These are phyloP conservation scores for Xanthorhoe designata DNA, from an alignment of 2,888 invertebrate species.

Conservation along the genomic window DNA sequence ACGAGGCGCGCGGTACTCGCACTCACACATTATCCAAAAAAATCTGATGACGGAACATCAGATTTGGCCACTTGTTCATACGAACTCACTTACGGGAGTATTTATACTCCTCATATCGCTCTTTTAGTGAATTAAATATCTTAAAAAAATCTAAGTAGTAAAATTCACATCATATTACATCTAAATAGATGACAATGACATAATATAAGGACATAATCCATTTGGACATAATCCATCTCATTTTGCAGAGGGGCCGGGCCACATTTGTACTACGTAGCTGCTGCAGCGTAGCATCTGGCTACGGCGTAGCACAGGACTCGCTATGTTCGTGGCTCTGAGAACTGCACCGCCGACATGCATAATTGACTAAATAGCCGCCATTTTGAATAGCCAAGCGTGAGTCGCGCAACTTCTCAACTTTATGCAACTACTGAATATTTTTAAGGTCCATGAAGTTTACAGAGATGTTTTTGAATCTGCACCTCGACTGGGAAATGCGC, in stretches of 20 bases:
- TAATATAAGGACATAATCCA: too few relatives aligned
- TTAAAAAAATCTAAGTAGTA: too few relatives aligned
- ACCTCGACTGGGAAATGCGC: background rate
- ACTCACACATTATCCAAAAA: background rate
- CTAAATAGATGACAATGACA: too few relatives aligned
- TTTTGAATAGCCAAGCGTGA: constrained; percentile 46
- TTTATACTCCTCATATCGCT: too few relatives aligned
- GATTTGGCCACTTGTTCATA: too few relatives aligned
- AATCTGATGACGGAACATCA: too few relatives aligned
- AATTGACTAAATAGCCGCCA: constrained; percentile 47
- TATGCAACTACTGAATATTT: constrained; percentile 49
- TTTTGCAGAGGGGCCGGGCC: too few relatives aligned
- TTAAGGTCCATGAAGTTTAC: constrained; percentile 37
- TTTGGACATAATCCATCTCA: too few relatives aligned
- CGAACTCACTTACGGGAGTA: too few relatives aligned
- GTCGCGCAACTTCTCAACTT: constrained; percentile 42
- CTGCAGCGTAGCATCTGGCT: background rate
- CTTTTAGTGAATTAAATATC: too few relatives aligned
- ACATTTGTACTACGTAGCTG: too few relatives aligned
- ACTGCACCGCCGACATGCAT: constrained; percentile 40
- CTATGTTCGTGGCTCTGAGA: constrained; percentile 7
- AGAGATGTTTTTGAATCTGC: constrained; percentile 36
- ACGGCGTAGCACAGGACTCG: background rate
- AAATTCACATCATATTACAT: too few relatives aligned
- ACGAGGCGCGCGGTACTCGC: background rate